Evolutionary conservation across 35 echinoderm and acorn worm species (phyloP).

Genomic region (Heliocidaris erythrogramma): DNA sequence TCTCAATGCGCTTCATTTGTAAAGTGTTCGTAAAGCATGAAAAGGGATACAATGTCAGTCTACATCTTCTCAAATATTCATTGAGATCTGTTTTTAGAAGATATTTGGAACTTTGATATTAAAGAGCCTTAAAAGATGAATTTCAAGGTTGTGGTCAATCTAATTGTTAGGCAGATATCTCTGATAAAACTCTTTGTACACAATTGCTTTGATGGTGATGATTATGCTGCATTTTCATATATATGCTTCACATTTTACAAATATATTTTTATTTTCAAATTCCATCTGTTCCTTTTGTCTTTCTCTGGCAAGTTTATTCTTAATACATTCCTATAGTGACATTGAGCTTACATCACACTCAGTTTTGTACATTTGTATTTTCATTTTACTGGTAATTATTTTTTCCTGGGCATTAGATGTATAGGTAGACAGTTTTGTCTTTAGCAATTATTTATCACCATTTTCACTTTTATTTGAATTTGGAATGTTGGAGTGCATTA

Average conservation of each 20-base stretch:
- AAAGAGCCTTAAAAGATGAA: too few species aligned
- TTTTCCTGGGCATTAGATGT: background rate
- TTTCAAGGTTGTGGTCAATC: too few species aligned
- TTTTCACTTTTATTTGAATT: background rate
- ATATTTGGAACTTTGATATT: too few species aligned
- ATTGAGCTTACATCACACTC: background rate
- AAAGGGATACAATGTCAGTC: too few species aligned
- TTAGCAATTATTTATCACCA: background rate
- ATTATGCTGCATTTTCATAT: background rate
- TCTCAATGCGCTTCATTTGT: too few species aligned
- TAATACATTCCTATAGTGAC: slow-evolving; percentile 1
- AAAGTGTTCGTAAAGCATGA: too few species aligned
- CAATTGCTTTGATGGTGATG: background rate
- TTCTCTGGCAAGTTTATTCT: background rate
- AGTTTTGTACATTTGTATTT: background rate
- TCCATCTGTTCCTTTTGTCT: background rate
- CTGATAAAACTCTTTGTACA: too few species aligned
- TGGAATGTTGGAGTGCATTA: background rate
- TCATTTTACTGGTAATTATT: background rate
- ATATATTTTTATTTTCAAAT: background rate
- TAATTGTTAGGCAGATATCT: too few species aligned
- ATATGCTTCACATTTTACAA: background rate
- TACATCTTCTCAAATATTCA: too few species aligned
- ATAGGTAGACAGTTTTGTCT: background rate
- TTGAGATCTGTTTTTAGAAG: too few species aligned